Conservation (phyloP, 1,140 invertebrate species). For the Drosophila obscura region DNA sequence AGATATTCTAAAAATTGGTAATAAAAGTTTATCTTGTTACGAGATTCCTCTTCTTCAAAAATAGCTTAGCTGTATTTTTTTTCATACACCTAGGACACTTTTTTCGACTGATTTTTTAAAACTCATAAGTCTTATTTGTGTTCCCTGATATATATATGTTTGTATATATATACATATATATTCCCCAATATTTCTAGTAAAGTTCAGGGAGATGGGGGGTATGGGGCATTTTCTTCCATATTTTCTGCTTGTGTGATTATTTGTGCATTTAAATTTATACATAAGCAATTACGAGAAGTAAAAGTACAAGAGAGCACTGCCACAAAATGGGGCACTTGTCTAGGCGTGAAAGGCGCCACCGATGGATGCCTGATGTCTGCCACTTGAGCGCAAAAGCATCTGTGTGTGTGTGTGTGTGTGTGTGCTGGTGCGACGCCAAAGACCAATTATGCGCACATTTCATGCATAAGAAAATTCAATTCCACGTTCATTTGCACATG, state of each 20-base stretch:
- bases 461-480: conserved; percentile 83
- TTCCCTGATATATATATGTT: too few relatives aligned
- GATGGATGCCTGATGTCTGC: conserved; percentile 16
- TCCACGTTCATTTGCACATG: conserved; percentile 82
- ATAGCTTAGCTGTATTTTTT: too few relatives aligned
- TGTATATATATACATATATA: too few relatives aligned
- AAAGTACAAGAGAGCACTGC: background rate
- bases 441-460: conserved; percentile 79
- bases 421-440: conserved; percentile 27
- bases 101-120: too few relatives aligned
- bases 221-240: too few relatives aligned
- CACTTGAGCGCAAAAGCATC: background rate
- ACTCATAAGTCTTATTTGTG: too few relatives aligned
- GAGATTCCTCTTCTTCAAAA: too few relatives aligned
- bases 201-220: too few relatives aligned
- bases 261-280: conserved; percentile 51
- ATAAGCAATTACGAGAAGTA: conserved; percentile 49
- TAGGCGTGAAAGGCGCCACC: conserved; percentile 48
- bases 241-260: conserved; percentile 17
- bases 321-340: conserved; percentile 43
- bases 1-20: too few relatives aligned
- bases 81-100: too few relatives aligned
- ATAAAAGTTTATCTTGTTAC: too few relatives aligned
- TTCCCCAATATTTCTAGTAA: too few relatives aligned
- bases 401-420: conserved; percentile 17